Conservation (phyloP, 1,140 invertebrate genomes). For the Procambarus virginalis region DNA sequence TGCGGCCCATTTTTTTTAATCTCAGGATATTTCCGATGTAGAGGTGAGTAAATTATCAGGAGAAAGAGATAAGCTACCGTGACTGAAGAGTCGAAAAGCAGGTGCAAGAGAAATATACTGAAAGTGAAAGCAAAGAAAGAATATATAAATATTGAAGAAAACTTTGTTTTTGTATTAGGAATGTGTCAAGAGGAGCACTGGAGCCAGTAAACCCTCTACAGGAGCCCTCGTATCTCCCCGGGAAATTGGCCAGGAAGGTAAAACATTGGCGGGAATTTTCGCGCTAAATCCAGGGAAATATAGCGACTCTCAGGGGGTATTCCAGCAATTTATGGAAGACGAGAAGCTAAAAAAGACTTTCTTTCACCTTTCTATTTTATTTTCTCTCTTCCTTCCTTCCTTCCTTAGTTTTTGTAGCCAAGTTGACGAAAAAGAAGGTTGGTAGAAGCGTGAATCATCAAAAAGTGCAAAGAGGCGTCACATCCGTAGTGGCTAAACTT, state of each 20-base stretch:
- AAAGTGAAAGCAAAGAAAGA: not conserved
- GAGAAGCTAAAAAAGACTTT: not conserved
- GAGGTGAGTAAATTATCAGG: not conserved
- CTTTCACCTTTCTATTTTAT: not conserved
- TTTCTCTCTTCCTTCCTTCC: not conserved
- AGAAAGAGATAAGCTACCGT: not conserved
- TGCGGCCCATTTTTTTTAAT: not conserved
- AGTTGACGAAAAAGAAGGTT: not conserved
- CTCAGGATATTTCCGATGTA: too few species aligned
- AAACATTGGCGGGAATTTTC: not conserved
- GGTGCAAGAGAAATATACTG: not conserved
- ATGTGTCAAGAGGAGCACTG: not conserved
- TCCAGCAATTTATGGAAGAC: not conserved
- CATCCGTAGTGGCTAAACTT: too few species aligned
- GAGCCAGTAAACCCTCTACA: not conserved
- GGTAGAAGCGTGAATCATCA: too few species aligned
- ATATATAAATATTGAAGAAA: not conserved
- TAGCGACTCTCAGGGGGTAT: not conserved
- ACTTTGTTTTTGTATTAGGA: not conserved
- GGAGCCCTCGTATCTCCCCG: not conserved
- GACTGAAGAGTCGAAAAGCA: not conserved
- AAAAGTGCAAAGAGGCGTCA: too few species aligned
- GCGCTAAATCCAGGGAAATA: not conserved
- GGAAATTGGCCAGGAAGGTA: not conserved
- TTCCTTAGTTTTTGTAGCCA: not conserved